Evolutionary conservation across 2,113 vertebrate genomes (phyloP).

Genomic region (Gallinago jamesoni): DNA sequence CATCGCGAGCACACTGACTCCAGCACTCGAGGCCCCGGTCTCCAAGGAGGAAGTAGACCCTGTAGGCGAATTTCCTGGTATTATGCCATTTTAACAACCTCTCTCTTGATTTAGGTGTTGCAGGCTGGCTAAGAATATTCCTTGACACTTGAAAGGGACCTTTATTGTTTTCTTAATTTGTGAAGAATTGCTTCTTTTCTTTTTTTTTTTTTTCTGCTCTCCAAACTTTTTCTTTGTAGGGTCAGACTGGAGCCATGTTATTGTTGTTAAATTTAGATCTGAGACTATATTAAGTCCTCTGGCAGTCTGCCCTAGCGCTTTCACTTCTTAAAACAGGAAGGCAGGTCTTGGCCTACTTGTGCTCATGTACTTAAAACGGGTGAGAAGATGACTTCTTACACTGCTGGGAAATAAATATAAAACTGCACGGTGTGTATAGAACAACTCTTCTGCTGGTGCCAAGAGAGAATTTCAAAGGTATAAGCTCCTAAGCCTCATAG

Average conservation of each 20-base stretch:
- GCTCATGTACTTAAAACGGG: conserved; percentile 41
- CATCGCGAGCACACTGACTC: conserved; percentile 65
- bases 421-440: neutral
- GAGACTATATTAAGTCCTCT: conserved; percentile 79
- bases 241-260: conserved; percentile 79
- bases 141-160: conserved; percentile 84
- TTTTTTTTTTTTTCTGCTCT: neutral
- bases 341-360: conserved; percentile 73
- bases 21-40: conserved; percentile 61
- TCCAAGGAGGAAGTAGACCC: conserved; percentile 80
- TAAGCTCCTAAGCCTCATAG: neutral
- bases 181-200: conserved; percentile 76
- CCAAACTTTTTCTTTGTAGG: conserved; percentile 73
- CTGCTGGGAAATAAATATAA: conserved; percentile 17
- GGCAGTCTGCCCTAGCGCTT: conserved; percentile 74
- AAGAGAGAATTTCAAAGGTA: neutral
- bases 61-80: conserved; percentile 81
- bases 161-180: conserved; percentile 86
- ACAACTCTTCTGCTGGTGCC: neutral
- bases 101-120: conserved; percentile 83
- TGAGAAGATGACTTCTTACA: conserved; percentile 53
- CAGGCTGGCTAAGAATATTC: conserved; percentile 82
- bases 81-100: conserved; percentile 83
- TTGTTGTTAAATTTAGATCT: conserved; percentile 85
- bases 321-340: conserved; percentile 86